Evolutionary conservation across 1,140 invertebrate species (phyloP).

Genomic region (Aradophagus sp.): DNA sequence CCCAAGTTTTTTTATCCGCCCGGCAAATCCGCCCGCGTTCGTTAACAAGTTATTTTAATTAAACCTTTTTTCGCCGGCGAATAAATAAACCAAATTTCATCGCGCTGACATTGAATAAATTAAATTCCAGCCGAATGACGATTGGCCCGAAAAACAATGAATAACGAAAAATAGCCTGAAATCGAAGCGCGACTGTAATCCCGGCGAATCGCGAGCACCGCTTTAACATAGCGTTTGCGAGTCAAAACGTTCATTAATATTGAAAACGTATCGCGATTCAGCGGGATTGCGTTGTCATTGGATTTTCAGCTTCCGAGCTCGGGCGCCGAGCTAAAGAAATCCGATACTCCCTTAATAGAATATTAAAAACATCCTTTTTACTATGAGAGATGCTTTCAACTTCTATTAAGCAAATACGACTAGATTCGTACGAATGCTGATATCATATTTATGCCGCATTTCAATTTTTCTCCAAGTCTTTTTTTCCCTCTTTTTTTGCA

Average conservation of each 20-base stretch:
- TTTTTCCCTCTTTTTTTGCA: not conserved
- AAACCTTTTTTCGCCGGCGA: too few relatives aligned
- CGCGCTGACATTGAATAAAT: too few relatives aligned
- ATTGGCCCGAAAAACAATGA: too few relatives aligned
- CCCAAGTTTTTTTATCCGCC: too few relatives aligned
- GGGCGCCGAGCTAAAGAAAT: slow-evolving; percentile 35
- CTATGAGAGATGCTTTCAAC: slow-evolving; percentile 48
- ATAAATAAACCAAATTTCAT: too few relatives aligned
- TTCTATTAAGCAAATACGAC: slow-evolving; percentile 43
- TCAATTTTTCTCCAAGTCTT: slow-evolving; percentile 28
- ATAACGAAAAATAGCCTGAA: not conserved
- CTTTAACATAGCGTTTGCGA: slow-evolving; percentile 37
- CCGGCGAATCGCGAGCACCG: slow-evolving; percentile 18
- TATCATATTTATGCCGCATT: slow-evolving; percentile 41
- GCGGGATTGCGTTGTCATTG: slow-evolving; percentile 39
- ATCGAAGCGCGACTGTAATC: slow-evolving; percentile 14
- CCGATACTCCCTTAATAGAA: slow-evolving; percentile 46
- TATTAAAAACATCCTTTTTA: slow-evolving; percentile 50
- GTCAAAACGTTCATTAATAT: slow-evolving; percentile 55
- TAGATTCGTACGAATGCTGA: slow-evolving; percentile 29
- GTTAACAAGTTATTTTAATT: too few relatives aligned
- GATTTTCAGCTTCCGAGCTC: slow-evolving; percentile 35
- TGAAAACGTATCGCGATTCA: slow-evolving; percentile 46
- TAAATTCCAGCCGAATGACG: too few relatives aligned
- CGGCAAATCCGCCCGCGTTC: too few relatives aligned